phyloP scores from a whole-genome alignment of 1,140 invertebrate genomes.

The Portunus trituberculatus region DNA sequence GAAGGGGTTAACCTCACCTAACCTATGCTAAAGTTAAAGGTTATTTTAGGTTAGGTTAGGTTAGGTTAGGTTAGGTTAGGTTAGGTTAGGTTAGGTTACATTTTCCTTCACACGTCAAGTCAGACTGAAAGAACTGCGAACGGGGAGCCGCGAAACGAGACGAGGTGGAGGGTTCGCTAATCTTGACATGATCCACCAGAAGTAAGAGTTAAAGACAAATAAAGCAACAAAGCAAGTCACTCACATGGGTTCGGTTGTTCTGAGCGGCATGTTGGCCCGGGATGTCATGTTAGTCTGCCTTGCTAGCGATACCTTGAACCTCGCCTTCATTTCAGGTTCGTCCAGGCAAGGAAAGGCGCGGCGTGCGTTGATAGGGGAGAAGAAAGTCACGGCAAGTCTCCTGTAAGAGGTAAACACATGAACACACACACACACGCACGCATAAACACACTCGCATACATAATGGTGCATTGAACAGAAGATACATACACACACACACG shows the following conservation, averaged over 20 bases:
- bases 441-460: not conserved
- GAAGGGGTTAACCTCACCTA: no score
- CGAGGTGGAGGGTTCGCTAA: no score
- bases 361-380: conserved; percentile 92
- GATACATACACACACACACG: conserved; percentile 4
- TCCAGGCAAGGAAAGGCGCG: conserved; percentile 97
- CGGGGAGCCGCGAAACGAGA: no score
- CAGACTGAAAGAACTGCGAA: no score
- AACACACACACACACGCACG: not conserved
- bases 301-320: conserved; percentile 88
- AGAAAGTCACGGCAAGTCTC: conserved; percentile 83
- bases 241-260: not conserved
- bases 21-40: no score
- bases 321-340: conserved; percentile 94
- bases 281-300: conserved; percentile 84
- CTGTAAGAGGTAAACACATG: not conserved
- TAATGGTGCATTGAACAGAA: not conserved
- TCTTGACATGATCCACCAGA: not conserved
- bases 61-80: no score
- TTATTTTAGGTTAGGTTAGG: no score
- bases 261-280: not conserved
- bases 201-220: not conserved
- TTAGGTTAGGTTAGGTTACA: no score
- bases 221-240: not conserved
- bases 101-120: no score